phyloP scores from a whole-genome alignment of 2,888 invertebrate species.

The Branchellion lobata region DNA sequence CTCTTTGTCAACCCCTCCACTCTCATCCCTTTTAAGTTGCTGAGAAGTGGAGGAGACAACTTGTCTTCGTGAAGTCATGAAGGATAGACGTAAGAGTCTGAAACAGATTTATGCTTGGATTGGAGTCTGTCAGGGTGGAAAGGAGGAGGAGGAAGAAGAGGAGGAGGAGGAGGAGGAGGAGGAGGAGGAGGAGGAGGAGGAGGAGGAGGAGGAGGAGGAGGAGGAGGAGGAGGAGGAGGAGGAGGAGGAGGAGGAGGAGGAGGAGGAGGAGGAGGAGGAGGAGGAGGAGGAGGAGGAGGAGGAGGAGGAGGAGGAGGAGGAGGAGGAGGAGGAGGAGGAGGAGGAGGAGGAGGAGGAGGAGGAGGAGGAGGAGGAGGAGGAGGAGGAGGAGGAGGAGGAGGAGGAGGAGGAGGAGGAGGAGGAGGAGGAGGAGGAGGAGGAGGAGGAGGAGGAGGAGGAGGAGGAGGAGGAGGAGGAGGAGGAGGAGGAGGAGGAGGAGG shows the following conservation, averaged over 20 bases:
- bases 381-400: conserved; percentile 11
- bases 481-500: not conserved
- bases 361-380: conserved; percentile 10
- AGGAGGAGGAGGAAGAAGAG: not conserved
- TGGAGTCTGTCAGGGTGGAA: not conserved
- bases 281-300: conserved; percentile 1
- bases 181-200: not conserved
- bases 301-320: conserved; percentile 3
- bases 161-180: not conserved
- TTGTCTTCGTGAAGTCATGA: not conserved
- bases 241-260: not conserved
- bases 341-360: not conserved
- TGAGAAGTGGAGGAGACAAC: too few species aligned
- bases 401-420: conserved; percentile 6
- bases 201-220: not conserved
- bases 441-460: not conserved
- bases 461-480: not conserved
- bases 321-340: conserved; percentile 2
- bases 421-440: not conserved
- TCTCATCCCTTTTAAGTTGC: too few species aligned
- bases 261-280: not conserved
- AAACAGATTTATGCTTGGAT: not conserved
- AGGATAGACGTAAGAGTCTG: not conserved
- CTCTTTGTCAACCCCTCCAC: too few species aligned
- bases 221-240: conserved; percentile 1